Percentiles rank a stretch among this genome's conserved stretches.
Evolutionary conservation across 2,113 vertebrate genomes (phyloP).

Genomic region (Indri indri): DNA sequence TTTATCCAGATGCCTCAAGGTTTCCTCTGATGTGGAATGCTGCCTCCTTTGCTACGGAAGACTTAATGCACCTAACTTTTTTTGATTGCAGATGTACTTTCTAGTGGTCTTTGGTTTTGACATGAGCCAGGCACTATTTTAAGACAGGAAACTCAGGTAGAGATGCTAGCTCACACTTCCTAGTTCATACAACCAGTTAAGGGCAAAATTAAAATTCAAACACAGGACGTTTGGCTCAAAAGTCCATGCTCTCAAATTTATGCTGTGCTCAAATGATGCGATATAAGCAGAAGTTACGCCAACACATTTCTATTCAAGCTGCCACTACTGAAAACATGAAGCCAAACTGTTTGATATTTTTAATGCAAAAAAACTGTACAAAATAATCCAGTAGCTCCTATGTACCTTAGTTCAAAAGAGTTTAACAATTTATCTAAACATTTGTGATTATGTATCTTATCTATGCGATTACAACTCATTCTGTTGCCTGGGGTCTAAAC

Average conservation of each 20-base stretch:
- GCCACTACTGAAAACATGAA: not conserved
- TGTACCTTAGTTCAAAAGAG: not conserved
- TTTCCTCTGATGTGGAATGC: fast-evolving
- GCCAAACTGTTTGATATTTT: not conserved
- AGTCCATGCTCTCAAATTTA: not conserved
- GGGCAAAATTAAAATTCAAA: not conserved
- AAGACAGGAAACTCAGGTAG: not conserved
- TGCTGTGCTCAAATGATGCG: not conserved
- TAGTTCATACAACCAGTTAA: not conserved
- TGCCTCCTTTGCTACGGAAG: not conserved
- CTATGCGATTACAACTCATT: not conserved
- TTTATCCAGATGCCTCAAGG: not conserved
- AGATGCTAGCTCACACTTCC: not conserved
- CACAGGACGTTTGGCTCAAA: not conserved
- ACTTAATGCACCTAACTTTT: not conserved
- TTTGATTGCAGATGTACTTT: not conserved
- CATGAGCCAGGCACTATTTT: not conserved
- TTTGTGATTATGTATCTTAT: not conserved
- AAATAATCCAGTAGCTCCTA: not conserved
- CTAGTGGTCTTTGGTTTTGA: not conserved
- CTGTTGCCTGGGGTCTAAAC: not conserved
- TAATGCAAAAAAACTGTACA: not conserved
- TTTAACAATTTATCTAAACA: not conserved
- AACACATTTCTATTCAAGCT: not conserved
- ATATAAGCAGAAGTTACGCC: not conserved